phyloP scores from a whole-genome alignment of 2,797 vertebrate genomes.

The Pantherophis vulpinus region DNA sequence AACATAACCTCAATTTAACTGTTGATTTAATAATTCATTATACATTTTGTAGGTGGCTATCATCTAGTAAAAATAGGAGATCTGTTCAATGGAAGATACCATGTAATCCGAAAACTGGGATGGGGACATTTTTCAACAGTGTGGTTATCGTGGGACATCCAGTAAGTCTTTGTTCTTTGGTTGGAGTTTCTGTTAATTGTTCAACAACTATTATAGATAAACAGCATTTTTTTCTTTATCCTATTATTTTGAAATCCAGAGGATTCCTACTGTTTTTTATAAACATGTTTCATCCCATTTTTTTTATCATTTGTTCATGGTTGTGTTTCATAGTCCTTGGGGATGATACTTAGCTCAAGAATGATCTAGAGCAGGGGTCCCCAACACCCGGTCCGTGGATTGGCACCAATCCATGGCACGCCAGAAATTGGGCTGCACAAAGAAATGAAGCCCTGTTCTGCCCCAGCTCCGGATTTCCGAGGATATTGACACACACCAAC shows the following conservation, averaged over 20 bases:
- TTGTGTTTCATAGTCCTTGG: neutral
- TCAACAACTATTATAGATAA: slow-evolving; percentile 1
- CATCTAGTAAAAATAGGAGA: slow-evolving; percentile 97
- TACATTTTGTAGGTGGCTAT: slow-evolving; percentile 65
- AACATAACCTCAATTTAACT: neutral
- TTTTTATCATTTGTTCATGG: neutral
- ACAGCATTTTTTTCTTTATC: neutral
- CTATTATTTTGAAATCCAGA: neutral
- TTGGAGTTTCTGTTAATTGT: slow-evolving; percentile 12
- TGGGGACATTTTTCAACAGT: slow-evolving; percentile 99
- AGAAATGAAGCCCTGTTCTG: neutral
- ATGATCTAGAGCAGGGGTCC: neutral
- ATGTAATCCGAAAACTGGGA: slow-evolving; percentile 95
- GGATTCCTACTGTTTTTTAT: neutral
- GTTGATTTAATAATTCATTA: neutral
- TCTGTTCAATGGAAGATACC: slow-evolving; percentile 90
- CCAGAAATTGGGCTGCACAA: neutral
- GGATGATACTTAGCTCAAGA: neutral
- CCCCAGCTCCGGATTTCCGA: too few species aligned
- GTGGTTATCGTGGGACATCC: slow-evolving; percentile 97
- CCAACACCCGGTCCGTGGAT: neutral
- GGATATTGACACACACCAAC: too few species aligned
- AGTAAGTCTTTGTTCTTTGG: slow-evolving; percentile 76
- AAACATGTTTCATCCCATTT: neutral
- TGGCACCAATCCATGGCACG: neutral